Evolutionary conservation across 37 sponge, comb jelly and placozoan genomes (phyloP), one percentile per base, ranked within the genome.

Genomic region (Halichondria panicea): DNA sequence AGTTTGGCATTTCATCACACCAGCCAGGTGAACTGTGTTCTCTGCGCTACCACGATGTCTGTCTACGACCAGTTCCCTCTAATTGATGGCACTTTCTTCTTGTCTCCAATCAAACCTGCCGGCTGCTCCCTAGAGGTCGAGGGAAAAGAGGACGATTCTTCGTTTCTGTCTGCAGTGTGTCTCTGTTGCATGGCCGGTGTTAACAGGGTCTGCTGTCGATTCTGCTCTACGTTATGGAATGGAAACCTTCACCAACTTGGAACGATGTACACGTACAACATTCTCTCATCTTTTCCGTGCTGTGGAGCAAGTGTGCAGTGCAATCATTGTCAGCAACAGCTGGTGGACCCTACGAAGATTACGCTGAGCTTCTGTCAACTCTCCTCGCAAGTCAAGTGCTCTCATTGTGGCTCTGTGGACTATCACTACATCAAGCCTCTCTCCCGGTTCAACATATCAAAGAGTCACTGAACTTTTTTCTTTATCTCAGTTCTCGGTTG

Each of bases 51-150:
- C 12, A 66, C 71, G 32, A 66, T 97, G 33, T 55, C 78, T 4
- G 98, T 97, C 52, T 97, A 90, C 60, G 95, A 97, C 62, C 83
- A 92, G 74, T 95, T 84, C 56, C 96, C 96, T 5, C 79, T 95
- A 27, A 66, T 95, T 32, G 87, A 95, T 76, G 96, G 96, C 12
- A 88, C 92, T 3, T 85, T 95, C 75, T 95, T 72, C 69, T 87
- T 91, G 56, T 83, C 92, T 43, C 92, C 88, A 0, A 60, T 79
- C 36, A 74, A 70, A 31, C 70, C 63, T 7, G 81, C 81, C 43
- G 68, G 27, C 12, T 70, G 66, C n/a, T 35, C 82, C 7, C 58
- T 84, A 37, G 86, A 81, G 40, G 93, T 93, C 33, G 93, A 93
- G 36, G 43, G 72, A 41, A 92, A 84, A 63, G 85, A 70, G 2